Evolutionary conservation across 1,140 invertebrate genomes (phyloP).

Genomic region (Conus betulinus): DNA sequence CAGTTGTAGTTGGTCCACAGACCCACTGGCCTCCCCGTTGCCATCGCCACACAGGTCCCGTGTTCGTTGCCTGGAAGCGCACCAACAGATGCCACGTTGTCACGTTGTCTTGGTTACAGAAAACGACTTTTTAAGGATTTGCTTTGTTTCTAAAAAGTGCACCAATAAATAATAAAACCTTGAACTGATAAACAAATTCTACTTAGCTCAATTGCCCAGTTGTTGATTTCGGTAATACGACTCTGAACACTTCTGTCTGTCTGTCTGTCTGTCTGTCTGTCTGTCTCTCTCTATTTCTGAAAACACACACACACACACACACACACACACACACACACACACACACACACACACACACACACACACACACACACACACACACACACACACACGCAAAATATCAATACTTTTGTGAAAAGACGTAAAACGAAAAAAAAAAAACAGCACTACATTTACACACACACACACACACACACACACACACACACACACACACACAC

Average conservation of each 20-base stretch:
- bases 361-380: not conserved
- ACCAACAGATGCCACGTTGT: too few species aligned
- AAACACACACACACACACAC: not conserved
- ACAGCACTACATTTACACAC: not conserved
- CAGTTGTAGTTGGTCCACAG: constrained; percentile 18
- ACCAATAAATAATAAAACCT: too few species aligned
- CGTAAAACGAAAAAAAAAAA: too few species aligned
- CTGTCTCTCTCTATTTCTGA: not conserved
- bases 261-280: too few species aligned
- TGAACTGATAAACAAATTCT: too few species aligned
- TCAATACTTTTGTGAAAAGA: too few species aligned
- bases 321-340: not conserved
- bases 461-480: not conserved
- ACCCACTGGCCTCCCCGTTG: constrained; percentile 1
- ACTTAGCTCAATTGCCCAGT: too few species aligned
- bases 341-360: not conserved
- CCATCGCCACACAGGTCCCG: not conserved
- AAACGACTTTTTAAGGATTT: too few species aligned
- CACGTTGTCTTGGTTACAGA: too few species aligned
- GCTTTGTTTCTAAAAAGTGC: too few species aligned
- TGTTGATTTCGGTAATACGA: too few species aligned
- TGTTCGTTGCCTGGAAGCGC: constrained; percentile 18
- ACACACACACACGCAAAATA: constrained; percentile 14
- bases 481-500: not conserved
- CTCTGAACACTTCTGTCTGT: too few species aligned